These are phyloP conservation scores for Ptychoptera albimana DNA, from an alignment of 2,888 invertebrate genomes.

Conservation along the genomic window DNA sequence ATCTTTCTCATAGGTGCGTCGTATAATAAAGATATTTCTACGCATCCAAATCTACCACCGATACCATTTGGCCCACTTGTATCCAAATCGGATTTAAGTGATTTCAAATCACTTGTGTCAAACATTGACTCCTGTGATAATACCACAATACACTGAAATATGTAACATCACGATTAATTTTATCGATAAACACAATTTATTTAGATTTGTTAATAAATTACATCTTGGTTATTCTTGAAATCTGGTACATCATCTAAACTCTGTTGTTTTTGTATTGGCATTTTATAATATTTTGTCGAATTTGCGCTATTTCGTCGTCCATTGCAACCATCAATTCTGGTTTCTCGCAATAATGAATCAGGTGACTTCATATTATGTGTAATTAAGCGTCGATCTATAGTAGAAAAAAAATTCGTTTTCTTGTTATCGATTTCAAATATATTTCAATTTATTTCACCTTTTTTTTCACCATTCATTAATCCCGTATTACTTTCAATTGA, in stretches of 20 bases:
- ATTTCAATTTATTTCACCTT: slow-evolving; percentile 17
- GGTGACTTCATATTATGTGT: not conserved
- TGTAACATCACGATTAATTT: not conserved
- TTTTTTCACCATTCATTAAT: slow-evolving; percentile 24
- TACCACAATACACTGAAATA: slow-evolving; percentile 36
- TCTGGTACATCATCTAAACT: slow-evolving; percentile 31
- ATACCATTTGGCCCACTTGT: slow-evolving; percentile 31
- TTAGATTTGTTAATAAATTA: slow-evolving; percentile 27
- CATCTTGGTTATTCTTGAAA: slow-evolving; percentile 52
- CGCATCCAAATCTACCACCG: slow-evolving; percentile 47
- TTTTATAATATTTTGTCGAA: slow-evolving; percentile 18
- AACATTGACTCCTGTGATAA: slow-evolving; percentile 27
- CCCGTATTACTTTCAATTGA: slow-evolving; percentile 29
- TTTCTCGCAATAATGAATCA: slow-evolving; percentile 34
- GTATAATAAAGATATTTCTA: slow-evolving; percentile 78
- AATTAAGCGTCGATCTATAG: slow-evolving; percentile 2
- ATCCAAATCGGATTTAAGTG: slow-evolving; percentile 27
- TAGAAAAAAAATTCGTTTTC: not conserved
- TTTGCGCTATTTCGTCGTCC: slow-evolving; percentile 15
- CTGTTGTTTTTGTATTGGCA: slow-evolving; percentile 19
- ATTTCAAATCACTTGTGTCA: slow-evolving; percentile 29
- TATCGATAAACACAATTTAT: not conserved
- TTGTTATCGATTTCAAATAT: too few relatives aligned
- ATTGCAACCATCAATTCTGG: slow-evolving; percentile 41
- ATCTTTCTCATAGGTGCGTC: slow-evolving; percentile 83